Conservation (phyloP, 2,797 vertebrate genomes). For the Cyclopterus lumpus region DNA sequence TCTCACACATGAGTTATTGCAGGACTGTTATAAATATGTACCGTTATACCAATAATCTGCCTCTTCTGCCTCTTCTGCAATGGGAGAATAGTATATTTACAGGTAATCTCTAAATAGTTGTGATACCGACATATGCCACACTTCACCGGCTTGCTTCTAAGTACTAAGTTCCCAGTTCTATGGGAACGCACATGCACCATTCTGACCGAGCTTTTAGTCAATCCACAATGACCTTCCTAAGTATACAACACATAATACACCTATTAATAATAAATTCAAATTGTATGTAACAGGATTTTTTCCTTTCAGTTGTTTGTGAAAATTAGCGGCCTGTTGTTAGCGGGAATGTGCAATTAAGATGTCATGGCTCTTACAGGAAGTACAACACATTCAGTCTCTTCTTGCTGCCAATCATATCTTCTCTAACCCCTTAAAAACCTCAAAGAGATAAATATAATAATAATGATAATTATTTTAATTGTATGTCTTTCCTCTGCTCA, state of each 20-base stretch:
- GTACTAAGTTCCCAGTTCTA: not conserved
- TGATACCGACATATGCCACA: not conserved
- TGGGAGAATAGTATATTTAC: not conserved
- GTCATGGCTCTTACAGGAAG: constrained; percentile 17
- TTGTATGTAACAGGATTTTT: not conserved
- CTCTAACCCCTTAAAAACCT: not conserved
- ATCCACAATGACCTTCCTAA: not conserved
- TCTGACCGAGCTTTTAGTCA: not conserved
- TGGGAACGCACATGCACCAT: not conserved
- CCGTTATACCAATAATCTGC: not conserved
- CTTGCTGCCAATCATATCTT: constrained; percentile 13
- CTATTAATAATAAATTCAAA: not conserved
- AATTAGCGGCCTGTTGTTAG: constrained; percentile 16
- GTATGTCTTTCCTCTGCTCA: constrained; percentile 60
- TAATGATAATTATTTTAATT: not conserved
- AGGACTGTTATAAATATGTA: not conserved
- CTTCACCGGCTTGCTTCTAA: not conserved
- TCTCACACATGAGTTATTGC: not conserved
- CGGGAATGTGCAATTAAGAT: constrained; percentile 48
- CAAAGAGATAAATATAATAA: not conserved
- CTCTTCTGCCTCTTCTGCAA: not conserved
- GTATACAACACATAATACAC: not conserved
- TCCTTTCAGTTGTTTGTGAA: constrained; percentile 17
- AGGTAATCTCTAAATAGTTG: not conserved
- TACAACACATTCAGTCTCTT: constrained; percentile 8